A percentile compares a stretch with the other conserved stretches of the same genome.
Conservation (phyloP, 2,113 vertebrate species). For the Semnornis frantzii region DNA sequence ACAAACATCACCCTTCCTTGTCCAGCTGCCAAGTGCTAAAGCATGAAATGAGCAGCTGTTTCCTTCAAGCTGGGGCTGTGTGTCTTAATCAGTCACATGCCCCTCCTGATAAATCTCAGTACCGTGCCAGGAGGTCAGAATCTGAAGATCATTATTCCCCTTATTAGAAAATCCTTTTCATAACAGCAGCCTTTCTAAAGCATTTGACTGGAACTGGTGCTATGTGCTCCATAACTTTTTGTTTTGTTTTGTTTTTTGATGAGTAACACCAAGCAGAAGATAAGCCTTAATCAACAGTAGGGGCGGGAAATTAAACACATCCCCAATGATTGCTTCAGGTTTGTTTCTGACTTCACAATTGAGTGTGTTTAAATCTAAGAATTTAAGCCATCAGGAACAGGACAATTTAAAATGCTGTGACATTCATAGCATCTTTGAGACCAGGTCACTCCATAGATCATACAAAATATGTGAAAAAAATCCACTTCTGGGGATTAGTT, state of each 20-base stretch:
- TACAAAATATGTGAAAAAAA: background rate
- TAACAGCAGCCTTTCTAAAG: conserved; percentile 36
- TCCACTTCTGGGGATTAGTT: background rate
- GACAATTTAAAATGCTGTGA: background rate
- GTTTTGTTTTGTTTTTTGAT: background rate
- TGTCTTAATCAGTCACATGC: conserved; percentile 84
- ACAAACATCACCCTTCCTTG: conserved; percentile 77
- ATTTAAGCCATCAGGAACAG: background rate
- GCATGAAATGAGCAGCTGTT: conserved; percentile 80
- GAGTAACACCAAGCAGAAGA: conserved; percentile 37
- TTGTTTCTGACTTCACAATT: background rate
- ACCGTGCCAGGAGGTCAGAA: conserved; percentile 78
- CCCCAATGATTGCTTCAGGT: background rate
- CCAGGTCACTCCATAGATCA: background rate
- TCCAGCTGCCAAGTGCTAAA: conserved; percentile 77
- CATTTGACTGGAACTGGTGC: background rate
- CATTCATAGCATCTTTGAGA: background rate
- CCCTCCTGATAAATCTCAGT: conserved; percentile 77
- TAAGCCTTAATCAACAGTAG: conserved; percentile 47
- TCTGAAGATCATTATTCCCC: conserved; percentile 75
- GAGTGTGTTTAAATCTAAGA: background rate
- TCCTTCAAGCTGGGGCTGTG: conserved; percentile 74
- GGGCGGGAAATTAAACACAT: conserved; percentile 62
- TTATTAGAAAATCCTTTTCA: conserved; percentile 64
- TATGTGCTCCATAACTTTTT: conserved; percentile 7